Evolutionary conservation across 2,797 vertebrate genomes (phyloP).

Genomic region (Melanotaenia nigrans): DNA sequence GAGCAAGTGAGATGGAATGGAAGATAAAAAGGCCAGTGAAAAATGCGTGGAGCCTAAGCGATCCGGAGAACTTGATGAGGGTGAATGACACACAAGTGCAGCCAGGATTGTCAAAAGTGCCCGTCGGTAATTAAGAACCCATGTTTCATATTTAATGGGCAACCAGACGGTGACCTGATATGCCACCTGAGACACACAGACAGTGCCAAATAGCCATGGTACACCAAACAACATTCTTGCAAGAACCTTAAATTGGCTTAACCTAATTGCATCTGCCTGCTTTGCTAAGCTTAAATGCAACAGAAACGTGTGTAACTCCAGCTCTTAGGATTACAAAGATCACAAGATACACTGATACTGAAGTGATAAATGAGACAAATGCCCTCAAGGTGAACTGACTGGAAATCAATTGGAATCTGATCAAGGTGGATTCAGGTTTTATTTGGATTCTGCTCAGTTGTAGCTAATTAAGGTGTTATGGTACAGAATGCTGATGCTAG

Average conservation of each 20-base stretch:
- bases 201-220: slow-evolving; percentile 55
- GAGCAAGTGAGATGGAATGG: slow-evolving; percentile 59
- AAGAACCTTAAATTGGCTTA: slow-evolving; percentile 39
- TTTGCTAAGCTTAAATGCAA: slow-evolving; percentile 20
- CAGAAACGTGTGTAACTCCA: slow-evolving; percentile 44
- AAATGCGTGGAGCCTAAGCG: slow-evolving; percentile 10
- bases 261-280: slow-evolving; percentile 17
- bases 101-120: slow-evolving; percentile 55
- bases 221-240: slow-evolving; percentile 51
- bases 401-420: slow-evolving; percentile 69
- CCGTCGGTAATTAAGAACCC: slow-evolving; percentile 74
- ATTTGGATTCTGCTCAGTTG: slow-evolving; percentile 61
- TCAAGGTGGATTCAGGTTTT: slow-evolving; percentile 62
- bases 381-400: slow-evolving; percentile 67
- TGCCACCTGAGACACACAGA: slow-evolving; percentile 59
- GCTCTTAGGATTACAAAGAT: slow-evolving; percentile 35
- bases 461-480: slow-evolving; percentile 49
- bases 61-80: slow-evolving; percentile 17
- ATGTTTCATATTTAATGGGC: slow-evolving; percentile 77
- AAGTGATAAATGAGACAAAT: slow-evolving; percentile 63
- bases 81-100: slow-evolving; percentile 39
- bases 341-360: slow-evolving; percentile 33
- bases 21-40: slow-evolving; percentile 47
- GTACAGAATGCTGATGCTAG: not conserved
- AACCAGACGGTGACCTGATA: slow-evolving; percentile 64